These are phyloP conservation scores for Agonopterix arenella DNA, from an alignment of 2,888 invertebrate species.

Conservation along the genomic window DNA sequence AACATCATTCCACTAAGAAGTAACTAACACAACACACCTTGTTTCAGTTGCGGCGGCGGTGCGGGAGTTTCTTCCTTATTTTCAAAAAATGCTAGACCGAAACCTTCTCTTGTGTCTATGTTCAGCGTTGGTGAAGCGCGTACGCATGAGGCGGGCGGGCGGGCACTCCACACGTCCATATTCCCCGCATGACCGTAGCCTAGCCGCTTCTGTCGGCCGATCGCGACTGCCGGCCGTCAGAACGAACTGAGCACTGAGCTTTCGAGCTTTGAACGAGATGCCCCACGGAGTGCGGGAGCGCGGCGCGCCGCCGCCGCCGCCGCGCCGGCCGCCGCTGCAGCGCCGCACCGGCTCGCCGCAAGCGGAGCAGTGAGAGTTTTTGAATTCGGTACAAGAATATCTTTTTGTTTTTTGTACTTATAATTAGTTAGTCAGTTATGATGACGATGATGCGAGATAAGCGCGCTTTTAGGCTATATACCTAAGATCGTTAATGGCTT, in stretches of 20 bases:
- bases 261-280: conserved; percentile 19
- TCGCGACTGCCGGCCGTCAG: conserved; percentile 61
- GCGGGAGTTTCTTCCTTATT: conserved; percentile 62
- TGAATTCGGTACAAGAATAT: conserved; percentile 18
- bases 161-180: conserved; percentile 87
- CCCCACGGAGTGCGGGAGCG: conserved; percentile 9
- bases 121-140: conserved; percentile 79
- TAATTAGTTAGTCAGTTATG: conserved; percentile 8
- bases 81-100: conserved; percentile 89
- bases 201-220: conserved; percentile 40
- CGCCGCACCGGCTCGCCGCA: neutral
- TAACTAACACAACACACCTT: conserved; percentile 38
- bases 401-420: conserved; percentile 18
- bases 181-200: conserved; percentile 57
- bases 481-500: no score
- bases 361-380: conserved; percentile 35
- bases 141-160: conserved; percentile 78
- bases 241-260: conserved; percentile 60
- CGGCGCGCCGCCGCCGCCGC: conserved; percentile 25
- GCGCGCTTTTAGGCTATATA: no score
- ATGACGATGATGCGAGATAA: no score
- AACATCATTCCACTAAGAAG: neutral
- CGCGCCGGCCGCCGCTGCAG: conserved; percentile 19
- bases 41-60: conserved; percentile 52
- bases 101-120: conserved; percentile 86